A percentile compares a stretch with the other conserved stretches of the same genome.
Evolutionary conservation across 1,140 invertebrate genomes (phyloP).

Genomic region (Procambarus virginalis): DNA sequence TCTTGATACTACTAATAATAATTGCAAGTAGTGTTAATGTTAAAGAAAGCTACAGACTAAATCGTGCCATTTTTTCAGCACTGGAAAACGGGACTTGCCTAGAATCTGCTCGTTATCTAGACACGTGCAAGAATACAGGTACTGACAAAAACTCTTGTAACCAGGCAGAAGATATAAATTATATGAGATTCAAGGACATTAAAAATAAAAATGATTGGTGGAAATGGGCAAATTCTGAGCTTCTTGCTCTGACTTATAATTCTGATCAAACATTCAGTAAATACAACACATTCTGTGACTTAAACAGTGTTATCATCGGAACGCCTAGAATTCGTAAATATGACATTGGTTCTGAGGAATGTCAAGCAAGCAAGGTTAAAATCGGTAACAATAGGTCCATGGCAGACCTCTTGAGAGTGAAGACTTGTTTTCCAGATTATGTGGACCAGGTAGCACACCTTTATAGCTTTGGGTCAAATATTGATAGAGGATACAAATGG

Average conservation of each 20-base stretch:
- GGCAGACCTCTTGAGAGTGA: conserved; percentile 45
- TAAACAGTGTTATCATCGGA: conserved; percentile 65
- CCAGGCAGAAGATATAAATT: conserved; percentile 12
- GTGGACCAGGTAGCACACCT: conserved; percentile 56
- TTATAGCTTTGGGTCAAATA: conserved; percentile 36
- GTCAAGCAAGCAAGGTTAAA: conserved; percentile 45
- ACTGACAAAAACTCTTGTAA: conserved; percentile 16
- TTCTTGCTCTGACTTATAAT: conserved; percentile 58
- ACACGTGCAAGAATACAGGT: not conserved
- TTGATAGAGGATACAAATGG: conserved; percentile 65
- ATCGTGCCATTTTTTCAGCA: conserved; percentile 27
- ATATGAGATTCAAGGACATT: conserved; percentile 50
- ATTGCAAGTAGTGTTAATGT: conserved; percentile 48
- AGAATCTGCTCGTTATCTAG: conserved; percentile 28
- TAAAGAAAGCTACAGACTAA: conserved; percentile 40
- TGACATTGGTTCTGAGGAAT: conserved; percentile 51
- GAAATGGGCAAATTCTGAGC: conserved; percentile 61
- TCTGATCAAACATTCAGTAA: conserved; percentile 30
- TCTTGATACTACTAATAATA: conserved; percentile 43
- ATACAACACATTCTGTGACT: conserved; percentile 58
- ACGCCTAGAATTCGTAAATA: conserved; percentile 59
- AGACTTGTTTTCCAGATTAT: conserved; percentile 55
- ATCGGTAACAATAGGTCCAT: conserved; percentile 48
- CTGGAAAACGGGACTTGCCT: conserved; percentile 47
- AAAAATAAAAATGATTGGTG: conserved; percentile 66